Evolutionary conservation across 2,797 vertebrate species (phyloP).

Genomic region (Melanotaenia trifasciata): DNA sequence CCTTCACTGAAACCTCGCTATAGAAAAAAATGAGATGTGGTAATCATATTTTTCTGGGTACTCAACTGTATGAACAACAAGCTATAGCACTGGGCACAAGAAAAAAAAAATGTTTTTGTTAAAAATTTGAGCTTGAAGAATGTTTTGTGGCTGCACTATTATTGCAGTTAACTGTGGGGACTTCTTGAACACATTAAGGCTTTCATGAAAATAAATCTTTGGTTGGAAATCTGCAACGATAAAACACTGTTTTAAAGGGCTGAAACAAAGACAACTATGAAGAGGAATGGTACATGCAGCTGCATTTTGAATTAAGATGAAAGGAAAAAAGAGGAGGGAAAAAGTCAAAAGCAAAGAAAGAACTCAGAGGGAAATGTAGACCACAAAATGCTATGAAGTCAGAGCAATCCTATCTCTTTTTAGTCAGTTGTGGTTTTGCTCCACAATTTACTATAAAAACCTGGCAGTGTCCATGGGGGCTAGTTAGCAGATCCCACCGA

Average conservation of each 20-base stretch:
- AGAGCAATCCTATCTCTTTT: conserved; percentile 76
- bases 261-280: conserved; percentile 73
- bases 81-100: conserved; percentile 19
- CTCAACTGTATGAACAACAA: conserved; percentile 34
- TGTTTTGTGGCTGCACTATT: conserved; percentile 40
- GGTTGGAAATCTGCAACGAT: conserved; percentile 55
- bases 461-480: conserved; percentile 69
- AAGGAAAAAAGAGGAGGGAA: conserved; percentile 63
- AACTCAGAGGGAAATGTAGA: conserved; percentile 73
- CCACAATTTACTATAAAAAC: conserved; percentile 77
- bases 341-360: conserved; percentile 53
- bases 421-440: conserved; percentile 79
- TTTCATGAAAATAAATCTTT: conserved; percentile 65
- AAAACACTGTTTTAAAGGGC: conserved; percentile 66
- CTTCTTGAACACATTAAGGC: conserved; percentile 76
- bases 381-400: conserved; percentile 81
- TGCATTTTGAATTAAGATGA: conserved; percentile 81
- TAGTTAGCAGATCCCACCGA: conserved; percentile 74
- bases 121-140: conserved; percentile 20
- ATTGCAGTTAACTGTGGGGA: conserved; percentile 49
- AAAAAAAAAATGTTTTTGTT: conserved; percentile 30
- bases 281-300: conserved; percentile 71
- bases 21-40: conserved; percentile 14
- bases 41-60: conserved; percentile 33
- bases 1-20: conserved; percentile 33